A percentile compares a stretch with the other conserved stretches of the same genome.
phyloP scores from a whole-genome alignment of 2,888 invertebrate genomes.

The Cataglyphis rosenhaueri region DNA sequence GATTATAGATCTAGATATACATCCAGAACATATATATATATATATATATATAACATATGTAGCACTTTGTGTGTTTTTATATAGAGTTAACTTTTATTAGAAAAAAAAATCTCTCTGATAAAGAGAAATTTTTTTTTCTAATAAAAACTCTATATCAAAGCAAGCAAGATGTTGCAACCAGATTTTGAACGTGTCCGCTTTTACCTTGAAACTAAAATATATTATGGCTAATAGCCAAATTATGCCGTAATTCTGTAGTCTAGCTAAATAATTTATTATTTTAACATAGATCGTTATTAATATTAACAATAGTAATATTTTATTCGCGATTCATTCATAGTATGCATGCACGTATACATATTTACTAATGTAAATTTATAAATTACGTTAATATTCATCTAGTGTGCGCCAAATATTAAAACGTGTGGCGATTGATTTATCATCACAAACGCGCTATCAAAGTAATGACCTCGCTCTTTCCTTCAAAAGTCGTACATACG shows the following conservation, averaged over 20 bases:
- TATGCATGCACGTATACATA: not conserved
- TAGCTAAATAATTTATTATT: not conserved
- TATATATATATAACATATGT: not conserved
- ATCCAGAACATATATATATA: not conserved
- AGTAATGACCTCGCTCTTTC: conserved; percentile 26
- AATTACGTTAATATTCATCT: conserved; percentile 21
- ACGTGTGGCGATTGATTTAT: conserved; percentile 62
- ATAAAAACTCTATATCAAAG: not conserved
- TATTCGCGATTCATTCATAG: not conserved
- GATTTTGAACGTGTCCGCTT: not conserved
- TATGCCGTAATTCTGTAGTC: not conserved
- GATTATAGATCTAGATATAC: not conserved
- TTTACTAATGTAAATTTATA: conserved; percentile 1
- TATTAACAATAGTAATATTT: conserved; percentile 6
- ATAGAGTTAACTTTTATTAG: too few relatives aligned
- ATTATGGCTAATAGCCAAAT: conserved; percentile 15
- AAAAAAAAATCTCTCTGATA: too few relatives aligned
- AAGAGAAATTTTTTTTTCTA: not conserved
- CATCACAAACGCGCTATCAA: conserved; percentile 58
- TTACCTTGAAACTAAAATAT: conserved; percentile 27
- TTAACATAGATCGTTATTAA: conserved; percentile 8
- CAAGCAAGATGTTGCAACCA: not conserved
- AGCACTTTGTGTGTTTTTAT: too few relatives aligned
- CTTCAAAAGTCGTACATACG: not conserved
- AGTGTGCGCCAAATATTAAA: conserved; percentile 59